Evolutionary conservation across 2,797 vertebrate genomes (phyloP).

Genomic region (Chiroxiphia lanceolata): DNA sequence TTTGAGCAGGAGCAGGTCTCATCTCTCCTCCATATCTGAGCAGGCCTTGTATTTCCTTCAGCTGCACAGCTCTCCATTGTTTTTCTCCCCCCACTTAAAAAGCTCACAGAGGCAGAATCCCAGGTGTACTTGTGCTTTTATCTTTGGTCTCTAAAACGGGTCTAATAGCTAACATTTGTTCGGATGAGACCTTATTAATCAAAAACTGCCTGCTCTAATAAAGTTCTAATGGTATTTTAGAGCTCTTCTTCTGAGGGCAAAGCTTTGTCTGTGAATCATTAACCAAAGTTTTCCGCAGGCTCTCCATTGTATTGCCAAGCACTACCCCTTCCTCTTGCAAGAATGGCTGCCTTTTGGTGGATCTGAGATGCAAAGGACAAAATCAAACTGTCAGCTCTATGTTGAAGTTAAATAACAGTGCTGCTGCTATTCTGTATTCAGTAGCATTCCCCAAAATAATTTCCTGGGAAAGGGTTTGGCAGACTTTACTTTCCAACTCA

Average conservation of each 20-base stretch:
- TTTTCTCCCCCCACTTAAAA: neutral
- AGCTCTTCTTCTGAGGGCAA: neutral
- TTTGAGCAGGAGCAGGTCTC: neutral
- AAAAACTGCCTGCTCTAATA: neutral
- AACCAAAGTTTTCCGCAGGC: neutral
- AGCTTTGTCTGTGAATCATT: neutral
- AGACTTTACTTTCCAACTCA: neutral
- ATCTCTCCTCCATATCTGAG: neutral
- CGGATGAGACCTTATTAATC: constrained; percentile 21
- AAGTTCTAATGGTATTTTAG: neutral
- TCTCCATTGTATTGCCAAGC: neutral
- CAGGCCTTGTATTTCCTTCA: neutral
- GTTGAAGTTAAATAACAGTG: neutral
- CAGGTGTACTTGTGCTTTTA: neutral
- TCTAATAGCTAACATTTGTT: neutral
- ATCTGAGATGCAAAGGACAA: neutral
- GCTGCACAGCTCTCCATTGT: neutral
- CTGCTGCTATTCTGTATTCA: neutral
- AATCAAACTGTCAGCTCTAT: neutral
- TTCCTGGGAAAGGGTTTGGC: constrained; percentile 18
- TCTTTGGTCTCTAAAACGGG: neutral
- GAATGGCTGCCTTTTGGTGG: neutral
- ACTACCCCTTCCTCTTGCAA: neutral
- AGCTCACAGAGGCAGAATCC: neutral
- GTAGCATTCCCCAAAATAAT: neutral